These are phyloP conservation scores for Urocyon cinereoargenteus DNA, from an alignment of 2,797 vertebrate genomes.

Conservation along the genomic window DNA sequence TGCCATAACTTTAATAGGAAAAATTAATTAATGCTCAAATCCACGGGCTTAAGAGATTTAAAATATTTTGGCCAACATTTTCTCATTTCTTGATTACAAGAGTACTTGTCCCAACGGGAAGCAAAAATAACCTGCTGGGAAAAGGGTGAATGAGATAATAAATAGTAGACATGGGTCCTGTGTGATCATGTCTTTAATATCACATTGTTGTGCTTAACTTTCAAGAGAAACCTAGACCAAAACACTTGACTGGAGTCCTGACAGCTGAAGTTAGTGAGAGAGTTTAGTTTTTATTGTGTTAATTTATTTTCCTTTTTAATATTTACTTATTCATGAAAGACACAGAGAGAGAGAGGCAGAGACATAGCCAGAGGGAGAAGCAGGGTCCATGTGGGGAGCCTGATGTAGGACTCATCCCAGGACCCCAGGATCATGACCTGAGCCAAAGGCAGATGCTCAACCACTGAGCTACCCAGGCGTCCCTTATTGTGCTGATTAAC, in stretches of 20 bases:
- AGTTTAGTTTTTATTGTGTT: not conserved
- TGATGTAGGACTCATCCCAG: too few relatives aligned
- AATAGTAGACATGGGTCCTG: not conserved
- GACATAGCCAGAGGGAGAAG: too few relatives aligned
- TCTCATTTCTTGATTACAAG: conserved; percentile 29
- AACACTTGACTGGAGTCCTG: not conserved
- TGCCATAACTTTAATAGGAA: conserved; percentile 12
- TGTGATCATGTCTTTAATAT: not conserved
- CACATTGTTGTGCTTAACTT: not conserved
- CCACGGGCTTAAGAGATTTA: conserved; percentile 28
- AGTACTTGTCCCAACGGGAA: not conserved
- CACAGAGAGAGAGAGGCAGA: too few relatives aligned
- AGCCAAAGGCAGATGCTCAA: too few relatives aligned
- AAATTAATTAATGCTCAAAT: conserved; percentile 14
- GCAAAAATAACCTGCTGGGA: conserved; percentile 38
- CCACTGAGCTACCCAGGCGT: too few relatives aligned
- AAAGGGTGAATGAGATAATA: not conserved
- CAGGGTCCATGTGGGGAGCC: too few relatives aligned
- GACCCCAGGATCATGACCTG: too few relatives aligned
- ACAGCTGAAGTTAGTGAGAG: not conserved
- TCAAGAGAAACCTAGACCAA: not conserved
- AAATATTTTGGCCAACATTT: not conserved
- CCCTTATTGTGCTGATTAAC: not conserved
- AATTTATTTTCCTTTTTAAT: too few relatives aligned
- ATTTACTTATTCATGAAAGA: too few relatives aligned